Conservation (phyloP, 2,888 invertebrate species). For the Zeuzera pyrina region DNA sequence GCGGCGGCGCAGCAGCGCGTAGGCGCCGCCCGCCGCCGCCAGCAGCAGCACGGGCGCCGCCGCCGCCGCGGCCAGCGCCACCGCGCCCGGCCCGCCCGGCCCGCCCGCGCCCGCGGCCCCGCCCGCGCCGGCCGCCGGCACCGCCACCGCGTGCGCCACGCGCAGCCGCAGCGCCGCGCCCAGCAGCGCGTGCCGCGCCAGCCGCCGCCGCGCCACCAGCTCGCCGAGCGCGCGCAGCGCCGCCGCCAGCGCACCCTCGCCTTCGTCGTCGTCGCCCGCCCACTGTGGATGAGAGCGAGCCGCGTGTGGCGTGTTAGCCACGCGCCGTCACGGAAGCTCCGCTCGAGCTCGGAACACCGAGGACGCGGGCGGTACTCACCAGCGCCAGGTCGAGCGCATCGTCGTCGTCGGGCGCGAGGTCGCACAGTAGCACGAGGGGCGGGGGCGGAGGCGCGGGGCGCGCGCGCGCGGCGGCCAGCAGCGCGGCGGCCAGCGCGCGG, state of each 20-base stretch:
- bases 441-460: conserved; percentile 72
- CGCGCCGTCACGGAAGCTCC: not conserved
- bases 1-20: conserved; percentile 30
- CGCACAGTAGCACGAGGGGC: conserved; percentile 86
- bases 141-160: conserved; percentile 26
- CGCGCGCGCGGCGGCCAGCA: conserved; percentile 61
- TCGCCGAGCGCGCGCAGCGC: conserved; percentile 53
- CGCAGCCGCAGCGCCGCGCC: conserved; percentile 53
- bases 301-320: not conserved
- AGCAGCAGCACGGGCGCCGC: conserved; percentile 13
- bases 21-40: conserved; percentile 45
- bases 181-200: conserved; percentile 49
- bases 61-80: conserved; percentile 22
- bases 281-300: conserved; percentile 41
- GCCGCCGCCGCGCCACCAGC: conserved; percentile 49
- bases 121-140: conserved; percentile 64
- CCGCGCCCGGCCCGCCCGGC: conserved; percentile 38
- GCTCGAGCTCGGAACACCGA: not conserved
- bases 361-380: conserved; percentile 65
- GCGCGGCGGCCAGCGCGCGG: conserved; percentile 78
- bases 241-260: conserved; percentile 33
- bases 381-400: conserved; percentile 90
- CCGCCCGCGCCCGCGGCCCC: conserved; percentile 81
- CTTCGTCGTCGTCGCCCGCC: conserved; percentile 53
- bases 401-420: conserved; percentile 83